phyloP scores from a whole-genome alignment of 2,113 vertebrate species.

The Lycaon pictus region DNA sequence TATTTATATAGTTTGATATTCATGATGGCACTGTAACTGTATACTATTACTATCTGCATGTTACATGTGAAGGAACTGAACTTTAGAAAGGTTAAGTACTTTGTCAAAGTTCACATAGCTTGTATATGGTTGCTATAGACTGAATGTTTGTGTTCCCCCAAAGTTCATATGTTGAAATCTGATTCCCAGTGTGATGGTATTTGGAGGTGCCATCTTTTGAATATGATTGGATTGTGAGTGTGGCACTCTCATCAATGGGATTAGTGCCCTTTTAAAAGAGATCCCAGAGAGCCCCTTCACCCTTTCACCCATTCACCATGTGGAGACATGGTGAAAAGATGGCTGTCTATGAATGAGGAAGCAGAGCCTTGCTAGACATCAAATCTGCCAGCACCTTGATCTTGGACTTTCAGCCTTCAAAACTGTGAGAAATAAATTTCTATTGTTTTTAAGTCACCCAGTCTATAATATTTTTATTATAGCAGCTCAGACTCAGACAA shows the following conservation, averaged over 20 bases:
- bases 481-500: not conserved
- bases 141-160: not conserved
- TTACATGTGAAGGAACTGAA: conserved; percentile 16
- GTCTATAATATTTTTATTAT: not conserved
- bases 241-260: not conserved
- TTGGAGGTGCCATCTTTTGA: not conserved
- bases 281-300: not conserved
- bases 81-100: not conserved
- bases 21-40: not conserved
- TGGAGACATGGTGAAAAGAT: not conserved
- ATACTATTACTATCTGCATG: not conserved
- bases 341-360: not conserved
- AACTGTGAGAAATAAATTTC: not conserved
- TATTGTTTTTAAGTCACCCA: not conserved
- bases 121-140: not conserved
- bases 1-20: conserved; percentile 42
- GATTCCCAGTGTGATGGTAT: not conserved
- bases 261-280: not conserved
- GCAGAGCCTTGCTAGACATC: not conserved
- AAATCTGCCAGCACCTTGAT: not conserved
- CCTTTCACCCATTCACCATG: not conserved
- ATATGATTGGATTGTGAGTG: not conserved
- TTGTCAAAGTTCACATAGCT: not conserved
- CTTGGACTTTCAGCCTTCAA: not conserved
- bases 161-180: not conserved